Evolutionary conservation across 2,888 invertebrate species (phyloP).

Genomic region (Dasysyrphus albostriatus): DNA sequence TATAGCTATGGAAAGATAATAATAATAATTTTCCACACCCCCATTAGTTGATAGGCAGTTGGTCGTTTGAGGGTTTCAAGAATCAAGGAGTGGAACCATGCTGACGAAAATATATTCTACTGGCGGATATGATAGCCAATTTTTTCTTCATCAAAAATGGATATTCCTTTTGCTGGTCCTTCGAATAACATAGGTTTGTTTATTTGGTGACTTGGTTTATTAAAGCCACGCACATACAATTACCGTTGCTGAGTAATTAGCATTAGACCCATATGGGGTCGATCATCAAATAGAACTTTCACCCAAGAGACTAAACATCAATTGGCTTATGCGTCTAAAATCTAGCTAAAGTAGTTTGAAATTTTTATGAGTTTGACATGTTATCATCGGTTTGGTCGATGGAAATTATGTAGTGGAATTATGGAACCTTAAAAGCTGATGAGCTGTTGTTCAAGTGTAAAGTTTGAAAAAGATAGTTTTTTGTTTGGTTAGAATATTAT

Average conservation of each 20-base stretch:
- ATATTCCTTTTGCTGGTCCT: slow-evolving; percentile 46
- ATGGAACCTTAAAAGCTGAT: background rate
- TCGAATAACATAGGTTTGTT: slow-evolving; percentile 47
- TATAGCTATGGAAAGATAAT: background rate
- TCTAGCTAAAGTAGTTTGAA: slow-evolving; percentile 10
- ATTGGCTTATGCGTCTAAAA: background rate
- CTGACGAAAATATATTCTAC: slow-evolving; percentile 44
- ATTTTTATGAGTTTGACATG: slow-evolving; percentile 52
- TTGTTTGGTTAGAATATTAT: too few relatives aligned
- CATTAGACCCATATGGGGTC: slow-evolving; percentile 45
- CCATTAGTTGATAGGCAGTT: background rate
- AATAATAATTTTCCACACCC: slow-evolving; percentile 65
- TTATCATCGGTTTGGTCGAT: slow-evolving; percentile 35
- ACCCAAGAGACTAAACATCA: slow-evolving; percentile 32
- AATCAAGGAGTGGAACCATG: slow-evolving; percentile 54
- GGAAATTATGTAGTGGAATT: background rate
- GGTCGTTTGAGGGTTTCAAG: slow-evolving; percentile 1
- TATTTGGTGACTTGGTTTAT: slow-evolving; percentile 22
- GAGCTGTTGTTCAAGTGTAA: slow-evolving; percentile 28
- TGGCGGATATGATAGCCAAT: slow-evolving; percentile 25
- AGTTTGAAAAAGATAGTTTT: slow-evolving; percentile 16
- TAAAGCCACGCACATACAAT: slow-evolving; percentile 58
- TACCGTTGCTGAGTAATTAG: slow-evolving; percentile 60
- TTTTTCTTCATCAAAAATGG: slow-evolving; percentile 6
- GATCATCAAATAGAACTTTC: slow-evolving; percentile 54